Base-by-base conservation (phyloP, 2,888 invertebrate species). In the Aplocera efformata region DNA sequence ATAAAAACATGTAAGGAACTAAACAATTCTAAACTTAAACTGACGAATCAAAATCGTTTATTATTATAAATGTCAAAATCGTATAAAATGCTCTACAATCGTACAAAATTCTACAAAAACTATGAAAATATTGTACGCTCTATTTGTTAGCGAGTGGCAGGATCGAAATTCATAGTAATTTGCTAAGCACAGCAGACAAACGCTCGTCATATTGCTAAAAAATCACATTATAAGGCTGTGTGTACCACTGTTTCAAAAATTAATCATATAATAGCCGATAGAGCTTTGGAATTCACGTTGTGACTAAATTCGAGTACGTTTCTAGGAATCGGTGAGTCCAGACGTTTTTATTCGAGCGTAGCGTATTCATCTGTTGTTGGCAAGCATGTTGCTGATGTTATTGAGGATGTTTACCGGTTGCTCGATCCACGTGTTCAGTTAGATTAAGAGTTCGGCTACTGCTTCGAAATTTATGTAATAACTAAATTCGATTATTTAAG, bases 341-440 rank as follows among this genome's bases (percentile, higher is more conserved):
- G 94, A 55, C 95, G 92, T 82, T 96, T 96, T 81, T 96, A 96
- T 84, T 96, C 96, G 63, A 98, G 88, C 97, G 98, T 98, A 72
- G 98, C 98, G 85, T 99, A 90, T 88, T 99, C 98, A 74, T 98
- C 97, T 2, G 98, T 98, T 90, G 88, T 97, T 98, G 69, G 98
- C 98, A 60, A 99, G 90, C 99, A 99, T 99, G 86, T 96, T 96
- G 37, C 98, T 98, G 68, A 99, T 98, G 79, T 99, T 98, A 77
- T 96, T 97, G 46, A 98, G 91, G 24, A 97, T 97, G 79, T 97
- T 97, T 7, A 91, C 94, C 1, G 94, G 92, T 56, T 93, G 76
- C 80, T 42, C 90, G 90, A 50, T 90, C 90, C 58, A 89, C 89
- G 52, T 81, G 78, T 43, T 84, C 82, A 0, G 86, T 76, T 10